Evolutionary conservation across 2,888 invertebrate genomes (phyloP), one percentile per base, ranked within the genome.

Genomic region (Drosophila percnosoma): DNA sequence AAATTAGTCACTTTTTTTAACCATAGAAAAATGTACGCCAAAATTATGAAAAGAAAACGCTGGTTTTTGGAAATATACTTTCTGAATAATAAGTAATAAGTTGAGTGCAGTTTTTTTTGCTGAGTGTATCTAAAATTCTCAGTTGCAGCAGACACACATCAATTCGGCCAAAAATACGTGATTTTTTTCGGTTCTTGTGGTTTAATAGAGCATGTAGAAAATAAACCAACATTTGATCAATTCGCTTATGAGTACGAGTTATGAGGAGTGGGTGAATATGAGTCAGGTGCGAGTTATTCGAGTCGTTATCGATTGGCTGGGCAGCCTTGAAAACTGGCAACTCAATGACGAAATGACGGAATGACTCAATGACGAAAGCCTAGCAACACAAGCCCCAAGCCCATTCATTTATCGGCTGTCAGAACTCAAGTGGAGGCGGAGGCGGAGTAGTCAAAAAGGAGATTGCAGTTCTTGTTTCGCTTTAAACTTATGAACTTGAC

Each of bases 401-500:
- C 58, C 48, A 67, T 71, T 82, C 68, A 79, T 75, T 79, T 67
- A 79, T 80, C 71, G 83, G 21, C 68, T 79, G 80, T 82, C 80
- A 75, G 21, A 75, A 68, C 53, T 68, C 36, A 61, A 70, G 62
- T 60, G 54, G 54, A 54, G 68, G 48, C 15, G 36, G 36, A 11
- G 27, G 0, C 13, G 6, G 27, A 18, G 18, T 5, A 31, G 45
- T 45, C 48, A 57, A 67, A 61, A 53, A 40, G 48, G 38, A 48
- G 53, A 38, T 38, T 62, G 61, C 68, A 74, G 40, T 61, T 51
- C 38, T 6, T 61, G 57, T 62, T 74, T 73, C 54, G 55, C 79
- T 80, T 90, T 65, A 67, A 87, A 78, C 83, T 85, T 83, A 89
- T 89, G 89, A 89, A 89, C 87, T 89, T 87, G 89, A 87, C 84